Percentiles rank a stretch among this genome's conserved stretches.
phyloP scores from a whole-genome alignment of 2,888 invertebrate species.

The Eurytoma adleriae region DNA sequence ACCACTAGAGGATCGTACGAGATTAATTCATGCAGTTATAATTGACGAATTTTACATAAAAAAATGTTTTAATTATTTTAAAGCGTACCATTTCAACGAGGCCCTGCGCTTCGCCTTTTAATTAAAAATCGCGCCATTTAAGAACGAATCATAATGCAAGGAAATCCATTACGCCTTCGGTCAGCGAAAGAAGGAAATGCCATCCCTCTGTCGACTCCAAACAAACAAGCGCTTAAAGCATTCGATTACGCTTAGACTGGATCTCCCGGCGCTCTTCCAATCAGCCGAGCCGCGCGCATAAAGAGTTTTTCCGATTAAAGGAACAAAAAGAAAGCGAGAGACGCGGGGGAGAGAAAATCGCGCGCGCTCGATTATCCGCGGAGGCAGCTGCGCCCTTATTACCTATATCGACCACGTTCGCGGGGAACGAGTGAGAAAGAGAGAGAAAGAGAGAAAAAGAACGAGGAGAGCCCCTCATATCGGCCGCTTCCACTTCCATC shows the following conservation, averaged over 20 bases:
- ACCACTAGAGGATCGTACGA: background rate
- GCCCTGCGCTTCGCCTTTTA: too few species aligned
- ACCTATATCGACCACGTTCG: background rate
- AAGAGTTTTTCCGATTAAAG: background rate
- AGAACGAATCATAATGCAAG: too few species aligned
- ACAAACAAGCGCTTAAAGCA: constrained; percentile 16
- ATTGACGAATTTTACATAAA: constrained; percentile 47
- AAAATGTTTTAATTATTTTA: background rate
- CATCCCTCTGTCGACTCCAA: too few species aligned
- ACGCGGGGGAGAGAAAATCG: background rate
- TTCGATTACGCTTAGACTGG: background rate
- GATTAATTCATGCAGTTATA: background rate
- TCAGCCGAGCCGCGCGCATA: background rate
- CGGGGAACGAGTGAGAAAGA: background rate
- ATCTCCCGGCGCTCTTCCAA: background rate
- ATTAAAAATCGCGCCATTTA: too few species aligned
- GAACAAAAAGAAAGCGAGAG: background rate
- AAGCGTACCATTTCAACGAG: too few species aligned
- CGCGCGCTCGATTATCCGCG: background rate
- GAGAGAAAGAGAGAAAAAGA: background rate
- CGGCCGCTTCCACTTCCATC: background rate
- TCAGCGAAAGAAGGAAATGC: too few species aligned
- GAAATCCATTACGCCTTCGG: too few species aligned
- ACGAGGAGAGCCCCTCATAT: background rate
- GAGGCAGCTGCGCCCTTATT: background rate